phyloP scores from a whole-genome alignment of 92 coral and sea anemone genomes.

The Actinostola sp. region DNA sequence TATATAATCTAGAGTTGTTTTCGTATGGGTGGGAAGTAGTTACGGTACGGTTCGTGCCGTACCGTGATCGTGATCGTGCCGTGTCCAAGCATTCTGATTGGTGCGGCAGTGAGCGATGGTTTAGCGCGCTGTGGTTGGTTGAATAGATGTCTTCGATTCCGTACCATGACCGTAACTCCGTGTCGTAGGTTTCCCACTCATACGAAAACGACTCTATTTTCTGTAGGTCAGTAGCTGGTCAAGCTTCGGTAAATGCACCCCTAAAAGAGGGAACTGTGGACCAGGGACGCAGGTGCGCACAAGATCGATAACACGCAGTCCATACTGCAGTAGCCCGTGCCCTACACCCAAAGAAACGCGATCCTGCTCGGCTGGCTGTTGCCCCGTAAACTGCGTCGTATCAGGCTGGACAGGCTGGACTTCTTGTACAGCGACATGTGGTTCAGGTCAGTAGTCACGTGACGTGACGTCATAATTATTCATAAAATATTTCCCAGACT shows the following conservation, averaged over 20 bases:
- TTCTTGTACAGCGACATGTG: conserved; percentile 85
- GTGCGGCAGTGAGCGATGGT: too few species aligned
- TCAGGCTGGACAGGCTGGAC: conserved; percentile 79
- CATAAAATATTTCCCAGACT: neutral
- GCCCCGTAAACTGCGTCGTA: conserved; percentile 83
- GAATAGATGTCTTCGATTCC: too few species aligned
- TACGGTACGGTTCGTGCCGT: too few species aligned
- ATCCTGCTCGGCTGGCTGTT: conserved; percentile 83
- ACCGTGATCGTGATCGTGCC: too few species aligned
- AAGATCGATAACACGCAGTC: conserved; percentile 65
- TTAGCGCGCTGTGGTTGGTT: too few species aligned
- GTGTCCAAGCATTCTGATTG: too few species aligned
- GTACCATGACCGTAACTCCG: too few species aligned
- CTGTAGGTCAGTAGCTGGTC: conserved; percentile 84
- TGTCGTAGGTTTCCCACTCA: too few species aligned
- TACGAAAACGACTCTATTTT: too few species aligned
- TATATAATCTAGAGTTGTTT: too few species aligned
- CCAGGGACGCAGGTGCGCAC: conserved; percentile 69
- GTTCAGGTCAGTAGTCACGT: conserved; percentile 58
- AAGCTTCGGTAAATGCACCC: conserved; percentile 66
- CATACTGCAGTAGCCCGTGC: conserved; percentile 85
- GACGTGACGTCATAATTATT: neutral
- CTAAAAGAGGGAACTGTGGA: conserved; percentile 87
- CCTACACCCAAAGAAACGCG: conserved; percentile 59
- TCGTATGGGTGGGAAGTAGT: too few species aligned